A percentile compares a stretch with the other conserved stretches of the same genome.
Conservation (phyloP, 2,797 vertebrate genomes). For the Lithobates pipiens region DNA sequence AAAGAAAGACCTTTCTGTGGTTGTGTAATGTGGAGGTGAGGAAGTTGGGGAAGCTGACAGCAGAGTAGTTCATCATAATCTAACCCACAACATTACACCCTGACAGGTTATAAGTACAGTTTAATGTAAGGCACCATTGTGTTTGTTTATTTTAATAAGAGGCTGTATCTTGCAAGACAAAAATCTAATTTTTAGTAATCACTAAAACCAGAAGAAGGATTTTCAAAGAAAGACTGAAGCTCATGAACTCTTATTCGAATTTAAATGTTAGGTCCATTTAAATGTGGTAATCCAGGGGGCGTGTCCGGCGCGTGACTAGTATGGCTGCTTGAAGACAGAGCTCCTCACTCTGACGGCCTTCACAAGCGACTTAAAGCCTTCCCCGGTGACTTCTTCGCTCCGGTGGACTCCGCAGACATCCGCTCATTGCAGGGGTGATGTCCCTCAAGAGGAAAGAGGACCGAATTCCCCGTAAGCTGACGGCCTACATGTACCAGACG, state of each 20-base stretch:
- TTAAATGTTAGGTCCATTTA: background rate
- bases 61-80: conserved; percentile 51
- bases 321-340: no score
- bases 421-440: no score
- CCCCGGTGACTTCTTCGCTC: no score
- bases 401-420: no score
- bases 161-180: background rate
- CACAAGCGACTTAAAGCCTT: no score
- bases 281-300: background rate
- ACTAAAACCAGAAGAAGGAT: background rate
- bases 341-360: no score
- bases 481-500: no score
- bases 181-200: background rate
- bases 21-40: conserved; percentile 37
- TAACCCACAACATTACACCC: conserved; percentile 6
- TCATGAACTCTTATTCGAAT: background rate
- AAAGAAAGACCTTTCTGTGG: conserved; percentile 31
- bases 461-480: no score
- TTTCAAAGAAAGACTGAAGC: background rate
- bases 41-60: conserved; percentile 11
- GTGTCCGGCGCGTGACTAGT: no score
- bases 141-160: conserved; percentile 25
- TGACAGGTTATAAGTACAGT: conserved; percentile 19
- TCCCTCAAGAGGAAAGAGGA: no score
- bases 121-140: conserved; percentile 7